Evolutionary conservation across 2,888 invertebrate genomes (phyloP).

Genomic region (Agrochola lota): DNA sequence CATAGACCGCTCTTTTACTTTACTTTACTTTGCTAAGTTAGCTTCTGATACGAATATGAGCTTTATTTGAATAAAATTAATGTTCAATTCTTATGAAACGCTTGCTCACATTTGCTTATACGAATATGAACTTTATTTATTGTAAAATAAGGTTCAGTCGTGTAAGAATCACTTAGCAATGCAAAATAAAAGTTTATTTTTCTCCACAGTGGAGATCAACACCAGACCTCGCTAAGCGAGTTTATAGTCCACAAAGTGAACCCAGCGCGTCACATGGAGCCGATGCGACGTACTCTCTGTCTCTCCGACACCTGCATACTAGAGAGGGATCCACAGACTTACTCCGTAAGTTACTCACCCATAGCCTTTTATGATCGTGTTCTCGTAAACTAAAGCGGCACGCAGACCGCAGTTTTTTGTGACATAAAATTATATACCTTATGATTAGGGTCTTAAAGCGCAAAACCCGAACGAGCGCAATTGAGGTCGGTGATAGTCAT

Average conservation of each 20-base stretch:
- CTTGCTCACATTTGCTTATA: not conserved
- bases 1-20: not conserved
- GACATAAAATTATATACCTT: not conserved
- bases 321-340: constrained; percentile 99
- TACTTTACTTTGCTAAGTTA: not conserved
- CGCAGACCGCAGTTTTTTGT: not conserved
- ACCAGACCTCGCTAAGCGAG: constrained; percentile 98
- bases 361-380: not conserved
- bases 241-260: constrained; percentile 98
- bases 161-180: not conserved
- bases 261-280: constrained; percentile 95
- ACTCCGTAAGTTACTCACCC: constrained; percentile 92
- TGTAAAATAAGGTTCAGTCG: not conserved
- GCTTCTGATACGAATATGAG: not conserved
- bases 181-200: not conserved
- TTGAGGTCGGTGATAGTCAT: not conserved
- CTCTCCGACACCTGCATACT: constrained; percentile 98
- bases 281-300: constrained; percentile 96
- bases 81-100: not conserved
- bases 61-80: not conserved
- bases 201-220: constrained; percentile 96
- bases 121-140: not conserved
- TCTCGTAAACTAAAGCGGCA: not conserved
- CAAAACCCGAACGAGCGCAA: not conserved
- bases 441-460: not conserved